phyloP scores from a whole-genome alignment of 1,140 invertebrate genomes.

The Amphibalanus amphitrite region DNA sequence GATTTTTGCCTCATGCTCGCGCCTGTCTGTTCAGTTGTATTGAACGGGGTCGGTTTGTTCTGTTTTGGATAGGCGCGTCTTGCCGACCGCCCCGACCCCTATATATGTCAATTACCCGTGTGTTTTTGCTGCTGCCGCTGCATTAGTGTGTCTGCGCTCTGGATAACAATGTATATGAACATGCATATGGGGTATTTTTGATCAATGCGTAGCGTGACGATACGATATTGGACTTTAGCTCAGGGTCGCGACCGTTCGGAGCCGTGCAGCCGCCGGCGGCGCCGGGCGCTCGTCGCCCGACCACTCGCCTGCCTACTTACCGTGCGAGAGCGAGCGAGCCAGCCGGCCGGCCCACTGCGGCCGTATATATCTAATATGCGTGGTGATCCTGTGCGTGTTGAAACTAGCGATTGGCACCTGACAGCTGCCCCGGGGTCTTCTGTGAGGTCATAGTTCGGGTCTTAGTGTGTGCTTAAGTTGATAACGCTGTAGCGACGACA shows the following conservation, averaged over 20 bases:
- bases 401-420: constrained; percentile 1
- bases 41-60: constrained; percentile 1
- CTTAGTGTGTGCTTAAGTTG: constrained; percentile 1
- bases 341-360: not conserved
- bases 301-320: not conserved
- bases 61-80: not conserved
- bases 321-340: not conserved
- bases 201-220: not conserved
- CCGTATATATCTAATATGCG: not conserved
- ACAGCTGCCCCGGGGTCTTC: not conserved
- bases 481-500: not conserved
- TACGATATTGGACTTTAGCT: not conserved
- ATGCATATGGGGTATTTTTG: not conserved
- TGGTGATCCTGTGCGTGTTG: not conserved
- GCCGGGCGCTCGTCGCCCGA: too few relatives aligned
- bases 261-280: too few relatives aligned
- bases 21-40: not conserved
- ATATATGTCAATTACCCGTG: not conserved
- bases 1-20: not conserved
- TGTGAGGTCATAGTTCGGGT: not conserved
- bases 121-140: not conserved
- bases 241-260: not conserved
- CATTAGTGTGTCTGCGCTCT: not conserved
- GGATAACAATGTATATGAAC: not conserved
- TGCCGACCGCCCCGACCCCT: not conserved